Evolutionary conservation across 2,888 invertebrate species (phyloP), one percentile per base, ranked within the genome.

Genomic region (Nematopogon swammerdamellus): DNA sequence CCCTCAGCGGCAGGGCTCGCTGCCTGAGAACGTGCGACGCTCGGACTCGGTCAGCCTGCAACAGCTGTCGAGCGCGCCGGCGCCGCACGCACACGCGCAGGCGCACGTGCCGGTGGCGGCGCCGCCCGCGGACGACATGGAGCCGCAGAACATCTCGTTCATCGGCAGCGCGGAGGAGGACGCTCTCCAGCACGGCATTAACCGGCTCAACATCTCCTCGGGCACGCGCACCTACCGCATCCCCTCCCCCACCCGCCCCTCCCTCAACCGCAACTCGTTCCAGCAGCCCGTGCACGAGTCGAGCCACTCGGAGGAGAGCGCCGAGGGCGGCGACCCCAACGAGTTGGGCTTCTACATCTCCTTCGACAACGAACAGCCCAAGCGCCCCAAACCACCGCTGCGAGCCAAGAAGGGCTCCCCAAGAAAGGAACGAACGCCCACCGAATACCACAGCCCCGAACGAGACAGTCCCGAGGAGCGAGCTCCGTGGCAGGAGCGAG

Each of bases 281-380:
- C 89, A 87, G 65, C 81, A 63, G 58, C 67, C 61, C 51, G 73
- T 65, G 52, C 72, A 57, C 59, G 75, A 67, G 55, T 61, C 47
- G 57, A 62, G n/a, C 63, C 64, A 49, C 56, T 63, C 47, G 19
- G 49, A 57, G 20, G 69, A 71, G 49, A 67, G 65, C 58, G 60
- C 67, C 58, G 72, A 82, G 61, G 62, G 79, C 63, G 67, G 82
- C 63, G 63, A 80, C 60, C 68, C 68, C 11, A 81, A 75, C 52
- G 90, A 92, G 65, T 91, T 92, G 68, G 92, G 92, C 25, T 97
- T 97, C 75, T 96, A 96, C 70, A 93, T 97, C 63, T 92, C 94
- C 48, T 95, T 97, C 66, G 95, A 95, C 65, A 88, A 91, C 65
- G 92, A 92, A 51, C 87, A 88, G 60, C 93, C 94, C 16, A 92